Percentiles rank a stretch among this genome's conserved stretches.
phyloP scores from a whole-genome alignment of 2,888 invertebrate species.

The Acanthacorydalis orientalis region DNA sequence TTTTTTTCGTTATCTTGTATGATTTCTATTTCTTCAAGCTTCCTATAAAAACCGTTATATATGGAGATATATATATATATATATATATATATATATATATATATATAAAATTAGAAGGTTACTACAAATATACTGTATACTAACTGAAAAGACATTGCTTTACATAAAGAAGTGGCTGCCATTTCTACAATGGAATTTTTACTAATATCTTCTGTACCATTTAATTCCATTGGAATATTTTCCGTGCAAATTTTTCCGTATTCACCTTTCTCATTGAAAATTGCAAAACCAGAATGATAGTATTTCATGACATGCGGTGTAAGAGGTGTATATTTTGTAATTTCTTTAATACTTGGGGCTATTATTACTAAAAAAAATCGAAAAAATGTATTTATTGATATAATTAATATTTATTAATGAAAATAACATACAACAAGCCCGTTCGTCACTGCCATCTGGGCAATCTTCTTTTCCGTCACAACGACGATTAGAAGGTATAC shows the following conservation, averaged over 20 bases:
- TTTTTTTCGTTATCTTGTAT: constrained; percentile 38
- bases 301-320: constrained; percentile 55
- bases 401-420: not conserved
- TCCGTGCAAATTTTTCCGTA: constrained; percentile 69
- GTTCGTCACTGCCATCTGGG: constrained; percentile 73
- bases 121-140: constrained; percentile 16
- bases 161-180: constrained; percentile 63
- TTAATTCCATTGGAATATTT: constrained; percentile 40
- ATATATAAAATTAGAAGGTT: too few relatives aligned
- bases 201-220: constrained; percentile 19
- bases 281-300: constrained; percentile 61
- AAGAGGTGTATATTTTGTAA: constrained; percentile 42
- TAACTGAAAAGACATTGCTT: constrained; percentile 59
- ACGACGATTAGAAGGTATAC: constrained; percentile 49
- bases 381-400: constrained; percentile 7
- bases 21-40: constrained; percentile 50
- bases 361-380: constrained; percentile 45
- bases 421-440: constrained; percentile 58
- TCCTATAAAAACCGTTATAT: constrained; percentile 28
- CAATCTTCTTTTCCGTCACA: constrained; percentile 77
- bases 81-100: too few relatives aligned
- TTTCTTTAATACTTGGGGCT: constrained; percentile 47
- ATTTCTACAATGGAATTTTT: constrained; percentile 34
- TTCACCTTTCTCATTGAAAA: constrained; percentile 69
- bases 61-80: too few relatives aligned